phyloP scores from a whole-genome alignment of 2,113 vertebrate species.

The Plecturocebus donacophilus region DNA sequence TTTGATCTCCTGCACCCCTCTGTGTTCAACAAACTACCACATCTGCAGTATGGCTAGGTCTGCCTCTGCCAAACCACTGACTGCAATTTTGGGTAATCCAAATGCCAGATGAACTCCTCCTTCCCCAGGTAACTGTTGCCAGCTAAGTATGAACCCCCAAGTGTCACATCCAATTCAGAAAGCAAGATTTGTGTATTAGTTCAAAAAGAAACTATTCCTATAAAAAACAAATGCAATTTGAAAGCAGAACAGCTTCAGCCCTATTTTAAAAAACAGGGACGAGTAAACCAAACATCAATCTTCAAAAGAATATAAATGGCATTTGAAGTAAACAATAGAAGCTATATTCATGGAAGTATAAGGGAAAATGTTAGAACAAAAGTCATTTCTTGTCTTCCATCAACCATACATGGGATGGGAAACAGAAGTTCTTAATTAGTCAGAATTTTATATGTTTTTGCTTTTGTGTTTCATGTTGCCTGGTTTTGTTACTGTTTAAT shows the following conservation, averaged over 20 bases:
- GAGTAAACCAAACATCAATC: not conserved
- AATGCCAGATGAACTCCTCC: not conserved
- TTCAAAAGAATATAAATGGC: not conserved
- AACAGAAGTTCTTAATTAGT: slow-evolving; percentile 28
- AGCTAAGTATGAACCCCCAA: not conserved
- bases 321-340: slow-evolving; percentile 15
- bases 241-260: not conserved
- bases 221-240: not conserved
- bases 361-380: slow-evolving; percentile 19
- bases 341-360: not conserved
- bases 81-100: not conserved
- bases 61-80: not conserved
- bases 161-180: not conserved
- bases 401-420: not conserved
- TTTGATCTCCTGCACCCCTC: not conserved
- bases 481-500: not conserved
- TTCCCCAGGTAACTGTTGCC: not conserved
- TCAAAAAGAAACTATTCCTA: not conserved
- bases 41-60: not conserved
- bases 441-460: not conserved
- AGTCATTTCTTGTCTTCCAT: not conserved
- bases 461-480: not conserved
- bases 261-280: not conserved
- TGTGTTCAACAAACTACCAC: not conserved
- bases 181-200: not conserved